Conservation (phyloP, 2,888 invertebrate genomes). For the Strigamia maritima region DNA sequence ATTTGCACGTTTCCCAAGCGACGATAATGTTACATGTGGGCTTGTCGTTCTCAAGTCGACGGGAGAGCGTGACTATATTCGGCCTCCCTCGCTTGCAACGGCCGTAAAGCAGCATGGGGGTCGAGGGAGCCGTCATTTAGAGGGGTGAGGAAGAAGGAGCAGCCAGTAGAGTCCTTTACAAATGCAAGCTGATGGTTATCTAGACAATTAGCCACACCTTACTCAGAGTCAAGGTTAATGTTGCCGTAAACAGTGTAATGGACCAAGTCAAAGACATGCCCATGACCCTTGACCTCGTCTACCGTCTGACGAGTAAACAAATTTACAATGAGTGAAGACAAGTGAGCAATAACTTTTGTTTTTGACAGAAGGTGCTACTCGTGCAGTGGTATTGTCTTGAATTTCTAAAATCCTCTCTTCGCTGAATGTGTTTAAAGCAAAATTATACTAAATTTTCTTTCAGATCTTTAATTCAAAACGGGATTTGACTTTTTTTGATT, state of each 20-base stretch:
- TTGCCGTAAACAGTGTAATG: conserved; percentile 34
- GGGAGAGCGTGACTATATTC: conserved; percentile 26
- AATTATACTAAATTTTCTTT: background rate
- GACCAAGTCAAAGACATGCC: conserved; percentile 3
- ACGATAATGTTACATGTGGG: conserved; percentile 24
- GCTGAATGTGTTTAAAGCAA: background rate
- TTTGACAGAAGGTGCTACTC: background rate
- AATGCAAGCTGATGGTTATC: conserved; percentile 21
- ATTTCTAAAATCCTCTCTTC: background rate
- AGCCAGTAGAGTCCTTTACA: conserved; percentile 11
- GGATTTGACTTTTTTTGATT: background rate
- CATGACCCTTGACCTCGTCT: conserved; percentile 5
- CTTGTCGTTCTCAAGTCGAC: conserved; percentile 26
- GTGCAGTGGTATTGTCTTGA: background rate
- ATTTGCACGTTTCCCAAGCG: conserved; percentile 26
- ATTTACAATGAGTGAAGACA: conserved; percentile 8
- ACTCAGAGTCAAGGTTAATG: conserved; percentile 1
- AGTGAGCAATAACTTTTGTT: background rate
- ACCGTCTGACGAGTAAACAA: background rate
- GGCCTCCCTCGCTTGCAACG: conserved; percentile 14
- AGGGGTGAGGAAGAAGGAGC: conserved; percentile 18
- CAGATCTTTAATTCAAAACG: background rate
- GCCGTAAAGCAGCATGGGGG: conserved; percentile 34
- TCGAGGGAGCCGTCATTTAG: conserved; percentile 26
- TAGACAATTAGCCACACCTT: conserved; percentile 35